These are phyloP conservation scores for Meteorus sp. DNA, from an alignment of 1,140 invertebrate genomes.

Conservation along the genomic window DNA sequence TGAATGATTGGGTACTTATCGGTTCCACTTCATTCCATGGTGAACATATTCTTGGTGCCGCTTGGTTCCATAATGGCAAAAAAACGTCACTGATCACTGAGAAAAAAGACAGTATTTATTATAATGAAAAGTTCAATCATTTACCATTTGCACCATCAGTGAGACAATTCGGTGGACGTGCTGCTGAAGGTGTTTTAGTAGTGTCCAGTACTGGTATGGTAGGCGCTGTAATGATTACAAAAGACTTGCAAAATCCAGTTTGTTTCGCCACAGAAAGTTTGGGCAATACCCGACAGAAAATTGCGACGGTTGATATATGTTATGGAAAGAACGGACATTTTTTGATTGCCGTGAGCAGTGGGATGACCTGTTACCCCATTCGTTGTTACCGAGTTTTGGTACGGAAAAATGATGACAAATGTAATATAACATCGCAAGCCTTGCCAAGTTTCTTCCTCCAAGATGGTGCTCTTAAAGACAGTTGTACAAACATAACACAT, in stretches of 20 bases:
- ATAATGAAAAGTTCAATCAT: conserved; percentile 83
- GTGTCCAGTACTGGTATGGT: conserved; percentile 85
- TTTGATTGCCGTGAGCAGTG: conserved; percentile 73
- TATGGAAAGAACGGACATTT: conserved; percentile 81
- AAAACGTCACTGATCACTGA: conserved; percentile 67
- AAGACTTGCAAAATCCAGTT: conserved; percentile 53
- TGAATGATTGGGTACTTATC: conserved; percentile 77
- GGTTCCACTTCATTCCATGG: conserved; percentile 63
- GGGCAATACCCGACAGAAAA: conserved; percentile 70
- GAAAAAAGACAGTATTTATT: conserved; percentile 79
- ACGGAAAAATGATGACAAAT: conserved; percentile 63
- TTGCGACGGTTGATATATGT: conserved; percentile 75
- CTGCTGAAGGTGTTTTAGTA: conserved; percentile 78
- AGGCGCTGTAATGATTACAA: conserved; percentile 67
- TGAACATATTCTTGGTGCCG: conserved; percentile 78
- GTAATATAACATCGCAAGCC: conserved; percentile 69
- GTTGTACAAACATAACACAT: conserved; percentile 64
- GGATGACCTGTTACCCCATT: conserved; percentile 69
- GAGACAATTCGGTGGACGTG: conserved; percentile 81
- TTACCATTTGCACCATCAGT: conserved; percentile 77
- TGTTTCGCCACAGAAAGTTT: conserved; percentile 69
- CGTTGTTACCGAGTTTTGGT: conserved; percentile 75
- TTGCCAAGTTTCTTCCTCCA: conserved; percentile 81
- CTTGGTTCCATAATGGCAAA: conserved; percentile 85
- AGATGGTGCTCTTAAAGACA: conserved; percentile 62